Conservation (phyloP, 2,113 vertebrate genomes). For the Empidonax alnorum region DNA sequence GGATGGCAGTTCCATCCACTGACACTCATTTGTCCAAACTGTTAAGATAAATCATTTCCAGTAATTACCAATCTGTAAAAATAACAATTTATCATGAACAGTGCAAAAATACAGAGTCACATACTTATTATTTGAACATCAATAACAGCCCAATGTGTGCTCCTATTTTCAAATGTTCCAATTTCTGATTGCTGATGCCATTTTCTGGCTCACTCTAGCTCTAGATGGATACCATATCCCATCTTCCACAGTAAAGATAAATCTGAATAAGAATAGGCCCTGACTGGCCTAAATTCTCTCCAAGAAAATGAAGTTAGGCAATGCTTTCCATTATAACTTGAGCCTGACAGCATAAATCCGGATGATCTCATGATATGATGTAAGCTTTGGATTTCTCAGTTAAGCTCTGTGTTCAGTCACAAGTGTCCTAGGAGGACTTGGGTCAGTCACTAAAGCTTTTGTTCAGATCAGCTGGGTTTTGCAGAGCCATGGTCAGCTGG, state of each 20-base stretch:
- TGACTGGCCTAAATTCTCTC: neutral
- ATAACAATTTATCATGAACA: neutral
- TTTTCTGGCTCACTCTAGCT: neutral
- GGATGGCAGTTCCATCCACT: neutral
- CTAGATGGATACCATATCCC: neutral
- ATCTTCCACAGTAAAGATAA: neutral
- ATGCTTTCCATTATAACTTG: neutral
- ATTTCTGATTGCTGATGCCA: neutral
- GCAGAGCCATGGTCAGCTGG: neutral
- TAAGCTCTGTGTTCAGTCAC: neutral
- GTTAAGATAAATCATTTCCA: neutral
- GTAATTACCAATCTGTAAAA: neutral
- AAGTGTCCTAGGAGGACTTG: neutral
- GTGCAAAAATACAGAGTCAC: neutral
- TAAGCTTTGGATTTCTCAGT: neutral
- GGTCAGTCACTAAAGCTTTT: conserved; percentile 16
- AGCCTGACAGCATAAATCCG: neutral
- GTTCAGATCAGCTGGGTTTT: neutral
- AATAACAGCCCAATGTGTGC: neutral
- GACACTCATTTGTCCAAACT: neutral
- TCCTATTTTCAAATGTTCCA: neutral
- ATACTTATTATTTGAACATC: neutral
- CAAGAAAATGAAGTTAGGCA: neutral
- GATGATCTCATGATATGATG: neutral
- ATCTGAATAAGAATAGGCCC: neutral